phyloP scores from a whole-genome alignment of 2,113 vertebrate species.

The Sclerurus mexicanus region DNA sequence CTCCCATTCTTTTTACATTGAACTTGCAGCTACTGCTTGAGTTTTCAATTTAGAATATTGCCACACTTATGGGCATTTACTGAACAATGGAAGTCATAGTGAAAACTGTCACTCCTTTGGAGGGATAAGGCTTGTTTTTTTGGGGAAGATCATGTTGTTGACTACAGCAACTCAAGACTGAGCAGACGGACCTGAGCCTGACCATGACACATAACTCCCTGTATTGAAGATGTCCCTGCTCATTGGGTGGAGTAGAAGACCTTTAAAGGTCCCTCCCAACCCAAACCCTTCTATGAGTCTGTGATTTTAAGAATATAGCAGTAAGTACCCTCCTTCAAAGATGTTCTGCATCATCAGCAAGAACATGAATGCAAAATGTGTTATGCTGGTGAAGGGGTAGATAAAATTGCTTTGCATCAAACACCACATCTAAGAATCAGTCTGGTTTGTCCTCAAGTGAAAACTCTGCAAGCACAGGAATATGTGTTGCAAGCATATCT shows the following conservation, averaged over 20 bases:
- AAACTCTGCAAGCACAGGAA: not conserved
- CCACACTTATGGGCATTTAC: rapidly evolving
- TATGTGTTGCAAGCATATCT: not conserved
- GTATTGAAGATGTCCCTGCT: too few species aligned
- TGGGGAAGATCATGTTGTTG: not conserved
- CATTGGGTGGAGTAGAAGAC: not conserved
- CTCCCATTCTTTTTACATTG: not conserved
- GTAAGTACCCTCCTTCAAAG: not conserved
- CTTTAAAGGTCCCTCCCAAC: not conserved
- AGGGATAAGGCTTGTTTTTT: not conserved
- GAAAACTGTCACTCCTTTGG: not conserved
- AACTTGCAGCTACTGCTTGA: not conserved
- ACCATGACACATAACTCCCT: not conserved
- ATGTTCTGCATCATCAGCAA: not conserved
- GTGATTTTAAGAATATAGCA: not conserved
- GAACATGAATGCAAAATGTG: rapidly evolving
- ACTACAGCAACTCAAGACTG: not conserved
- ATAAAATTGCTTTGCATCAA: not conserved
- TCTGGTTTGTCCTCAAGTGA: not conserved
- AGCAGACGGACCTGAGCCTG: not conserved
- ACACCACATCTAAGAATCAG: rapidly evolving
- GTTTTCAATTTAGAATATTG: not conserved
- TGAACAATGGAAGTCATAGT: not conserved
- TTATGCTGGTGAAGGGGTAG: not conserved
- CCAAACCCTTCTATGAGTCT: not conserved